Conservation (phyloP, 2,113 vertebrate genomes). For the Anoura caudifer region DNA sequence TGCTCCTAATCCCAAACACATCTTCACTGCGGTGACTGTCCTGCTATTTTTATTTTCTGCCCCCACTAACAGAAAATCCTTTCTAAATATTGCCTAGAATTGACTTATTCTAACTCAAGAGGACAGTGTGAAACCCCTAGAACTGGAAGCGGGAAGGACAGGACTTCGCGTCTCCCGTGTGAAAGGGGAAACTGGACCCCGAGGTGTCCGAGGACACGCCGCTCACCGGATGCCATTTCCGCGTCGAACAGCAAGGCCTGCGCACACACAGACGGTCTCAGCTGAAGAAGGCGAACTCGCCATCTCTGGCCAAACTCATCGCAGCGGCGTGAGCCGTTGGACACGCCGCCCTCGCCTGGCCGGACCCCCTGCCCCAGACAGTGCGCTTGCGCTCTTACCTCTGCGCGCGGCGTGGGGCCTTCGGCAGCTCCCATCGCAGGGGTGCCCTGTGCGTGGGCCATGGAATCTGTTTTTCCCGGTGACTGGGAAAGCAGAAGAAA, state of each 20-base stretch:
- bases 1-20: not conserved
- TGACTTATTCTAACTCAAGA: not conserved
- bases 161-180: not conserved
- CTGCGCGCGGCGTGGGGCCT: not conserved
- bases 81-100: not conserved
- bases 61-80: not conserved
- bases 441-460: accelerated
- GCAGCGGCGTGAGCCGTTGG: not conserved
- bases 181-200: not conserved
- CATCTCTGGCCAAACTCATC: accelerated
- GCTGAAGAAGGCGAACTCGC: not conserved
- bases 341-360: not conserved
- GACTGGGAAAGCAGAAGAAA: conserved; percentile 69
- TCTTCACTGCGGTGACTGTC: not conserved
- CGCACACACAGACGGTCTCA: not conserved
- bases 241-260: not conserved
- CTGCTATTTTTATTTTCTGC: not conserved
- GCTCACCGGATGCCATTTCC: not conserved
- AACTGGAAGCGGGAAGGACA: not conserved
- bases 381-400: conserved; percentile 68
- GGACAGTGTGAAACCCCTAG: not conserved
- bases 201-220: not conserved
- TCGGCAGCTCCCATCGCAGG: conserved; percentile 38
- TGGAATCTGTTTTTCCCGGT: not conserved
- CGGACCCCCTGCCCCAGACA: not conserved